Percentiles rank a stretch among this genome's conserved stretches.
These are phyloP conservation scores for Euwallacea similis DNA, from an alignment of 1,140 invertebrate genomes.

Conservation along the genomic window DNA sequence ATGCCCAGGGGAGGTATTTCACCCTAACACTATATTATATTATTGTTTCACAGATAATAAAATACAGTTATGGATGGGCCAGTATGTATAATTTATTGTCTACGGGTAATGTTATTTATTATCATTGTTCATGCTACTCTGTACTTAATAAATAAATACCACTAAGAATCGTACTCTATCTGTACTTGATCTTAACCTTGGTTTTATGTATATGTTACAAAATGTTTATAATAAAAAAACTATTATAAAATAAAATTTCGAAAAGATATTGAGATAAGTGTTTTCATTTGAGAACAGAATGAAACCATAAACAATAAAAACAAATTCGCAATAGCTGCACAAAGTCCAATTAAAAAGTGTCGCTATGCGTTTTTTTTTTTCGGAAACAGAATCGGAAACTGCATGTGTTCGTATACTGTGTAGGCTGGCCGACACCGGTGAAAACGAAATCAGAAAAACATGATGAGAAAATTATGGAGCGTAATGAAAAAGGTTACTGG, in stretches of 20 bases:
- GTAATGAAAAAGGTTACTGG: too few relatives aligned
- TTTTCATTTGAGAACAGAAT: too few relatives aligned
- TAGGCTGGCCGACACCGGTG: too few relatives aligned
- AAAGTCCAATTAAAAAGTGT: too few relatives aligned
- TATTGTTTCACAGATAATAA: background rate
- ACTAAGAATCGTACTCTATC: conserved; percentile 11
- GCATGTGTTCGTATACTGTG: too few relatives aligned
- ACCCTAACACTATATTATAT: background rate
- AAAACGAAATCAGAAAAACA: too few relatives aligned
- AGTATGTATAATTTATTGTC: conserved; percentile 13
- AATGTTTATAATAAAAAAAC: conserved; percentile 16
- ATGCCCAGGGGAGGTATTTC: background rate
- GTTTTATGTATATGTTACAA: conserved; percentile 32
- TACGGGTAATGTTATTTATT: conserved; percentile 10
- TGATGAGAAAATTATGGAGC: too few relatives aligned
- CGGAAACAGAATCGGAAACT: too few relatives aligned
- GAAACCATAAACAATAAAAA: too few relatives aligned
- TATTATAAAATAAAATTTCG: conserved; percentile 10
- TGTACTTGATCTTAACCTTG: conserved; percentile 12
- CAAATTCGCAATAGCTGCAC: too few relatives aligned
- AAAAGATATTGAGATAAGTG: background rate
- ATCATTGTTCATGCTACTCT: conserved; percentile 25
- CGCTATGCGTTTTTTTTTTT: background rate
- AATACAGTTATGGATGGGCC: background rate
- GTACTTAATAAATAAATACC: conserved; percentile 15